phyloP scores from a whole-genome alignment of 2,113 vertebrate genomes.

The Pleuronectes platessa region DNA sequence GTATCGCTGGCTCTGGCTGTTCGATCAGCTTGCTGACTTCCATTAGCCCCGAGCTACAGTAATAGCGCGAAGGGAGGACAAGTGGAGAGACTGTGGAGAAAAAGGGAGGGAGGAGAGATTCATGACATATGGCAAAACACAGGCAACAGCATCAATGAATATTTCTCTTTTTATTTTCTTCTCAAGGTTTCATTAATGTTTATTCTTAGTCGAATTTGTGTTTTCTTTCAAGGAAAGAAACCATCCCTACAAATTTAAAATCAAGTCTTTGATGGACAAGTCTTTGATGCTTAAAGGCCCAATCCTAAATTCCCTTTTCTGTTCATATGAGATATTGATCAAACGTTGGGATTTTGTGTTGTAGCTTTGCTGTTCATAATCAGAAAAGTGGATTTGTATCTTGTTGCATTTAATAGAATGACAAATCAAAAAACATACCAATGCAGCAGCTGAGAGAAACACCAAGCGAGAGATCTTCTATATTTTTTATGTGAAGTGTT shows the following conservation, averaged over 20 bases:
- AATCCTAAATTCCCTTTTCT: too few species aligned
- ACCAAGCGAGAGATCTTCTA: too few species aligned
- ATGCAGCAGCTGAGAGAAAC: too few species aligned
- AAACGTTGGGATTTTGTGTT: too few species aligned
- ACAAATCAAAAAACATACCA: too few species aligned
- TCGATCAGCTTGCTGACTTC: slow-evolving; percentile 47
- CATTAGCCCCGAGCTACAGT: slow-evolving; percentile 26
- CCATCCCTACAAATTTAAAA: not conserved
- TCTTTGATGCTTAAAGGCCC: too few species aligned
- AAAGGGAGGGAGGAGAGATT: slow-evolving; percentile 14
- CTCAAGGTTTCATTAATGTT: not conserved
- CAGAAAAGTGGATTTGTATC: too few species aligned
- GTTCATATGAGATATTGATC: too few species aligned
- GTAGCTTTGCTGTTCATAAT: too few species aligned
- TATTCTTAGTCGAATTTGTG: not conserved
- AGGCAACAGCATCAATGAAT: slow-evolving; percentile 3
- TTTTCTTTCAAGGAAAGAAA: not conserved
- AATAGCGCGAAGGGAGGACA: slow-evolving; percentile 18
- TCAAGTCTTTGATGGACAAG: too few species aligned
- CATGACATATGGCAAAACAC: slow-evolving; percentile 16
- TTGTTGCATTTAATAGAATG: too few species aligned
- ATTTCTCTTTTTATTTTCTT: not conserved
- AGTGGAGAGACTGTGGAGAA: not conserved
- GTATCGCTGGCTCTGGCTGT: slow-evolving; percentile 28
- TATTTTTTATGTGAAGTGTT: too few species aligned